Base-by-base conservation (phyloP, 2,888 invertebrate species). In the Apomyelois bistriatella region DNA sequence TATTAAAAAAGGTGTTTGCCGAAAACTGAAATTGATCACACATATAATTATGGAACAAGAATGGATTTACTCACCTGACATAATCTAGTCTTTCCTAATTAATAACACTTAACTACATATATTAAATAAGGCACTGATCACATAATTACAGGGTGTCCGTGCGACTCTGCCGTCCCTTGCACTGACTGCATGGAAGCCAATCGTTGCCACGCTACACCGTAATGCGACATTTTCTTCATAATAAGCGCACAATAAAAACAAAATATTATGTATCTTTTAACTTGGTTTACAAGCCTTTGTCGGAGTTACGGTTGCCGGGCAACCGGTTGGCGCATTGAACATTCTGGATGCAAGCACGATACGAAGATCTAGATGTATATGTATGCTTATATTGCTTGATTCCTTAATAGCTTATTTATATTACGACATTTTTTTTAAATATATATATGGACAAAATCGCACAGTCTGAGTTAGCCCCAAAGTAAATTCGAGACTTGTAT, bases 171-270 rank as follows among this genome's bases (percentile, higher is more conserved):
- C 7, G 3, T 10, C 30, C 6, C n/a, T 28, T 16, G 46, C 46
- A 46, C 64, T 68, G 69, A 72, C 62, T 60, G 61, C 58, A 41
- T 28, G 48, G 49, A 46, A 58, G 53, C 61, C 48, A 35, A 50
- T 56, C 64, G 87, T 88, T 88, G 86, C 87, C 83, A 85, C 66
- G 88, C 65, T 70, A 82, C 82, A 74, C 67, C 67, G 66, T 74
- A 75, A 68, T 85, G 86, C 88, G 86, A 79, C 87, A 85, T 81
- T 81, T 73, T 60, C 58, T 55, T 65, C 62, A 68, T 69, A 68
- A 72, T 78, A 74, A 80, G 70, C 77, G 77, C 70, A 79, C 48
- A 58, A 56, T 57, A 77, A 72, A 70, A 74, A 73, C 65, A 71
- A 71, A 71, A 73, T 68, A 53, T 64, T 61, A 68, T 50, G 49